Conservation (phyloP, 2,888 invertebrate species). For the Epinotia bilunana region DNA sequence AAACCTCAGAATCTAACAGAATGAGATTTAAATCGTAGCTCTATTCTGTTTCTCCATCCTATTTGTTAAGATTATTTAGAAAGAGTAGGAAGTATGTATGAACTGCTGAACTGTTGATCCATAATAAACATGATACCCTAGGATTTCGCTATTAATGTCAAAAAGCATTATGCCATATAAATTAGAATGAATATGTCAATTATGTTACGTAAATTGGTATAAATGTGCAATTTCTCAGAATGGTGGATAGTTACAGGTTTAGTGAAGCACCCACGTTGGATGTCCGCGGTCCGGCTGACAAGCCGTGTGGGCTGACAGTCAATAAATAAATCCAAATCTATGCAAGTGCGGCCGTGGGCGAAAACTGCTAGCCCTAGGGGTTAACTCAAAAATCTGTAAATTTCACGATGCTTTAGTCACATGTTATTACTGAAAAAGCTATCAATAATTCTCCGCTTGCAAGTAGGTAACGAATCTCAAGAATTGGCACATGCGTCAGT, state of each 20-base stretch:
- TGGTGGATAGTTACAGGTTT: constrained; percentile 24
- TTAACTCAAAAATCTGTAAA: constrained; percentile 9
- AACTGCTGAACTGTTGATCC: neutral
- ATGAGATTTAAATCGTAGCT: too few relatives aligned
- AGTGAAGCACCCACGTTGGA: constrained; percentile 24
- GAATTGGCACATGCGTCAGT: neutral
- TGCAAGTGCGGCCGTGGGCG: constrained; percentile 35
- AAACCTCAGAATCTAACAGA: too few relatives aligned
- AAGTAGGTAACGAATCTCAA: neutral
- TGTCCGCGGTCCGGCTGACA: constrained; percentile 2
- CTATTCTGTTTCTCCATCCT: too few relatives aligned
- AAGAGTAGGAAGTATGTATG: neutral
- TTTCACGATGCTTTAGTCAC: neutral
- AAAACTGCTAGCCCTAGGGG: constrained; percentile 15
- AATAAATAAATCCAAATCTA: constrained; percentile 31
- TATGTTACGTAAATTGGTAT: constrained; percentile 27
- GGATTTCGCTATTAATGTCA: constrained; percentile 20
- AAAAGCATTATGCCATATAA: constrained; percentile 17
- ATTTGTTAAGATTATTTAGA: neutral
- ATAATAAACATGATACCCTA: neutral
- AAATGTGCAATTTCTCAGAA: constrained; percentile 23
- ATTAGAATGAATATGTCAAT: constrained; percentile 30
- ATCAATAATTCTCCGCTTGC: too few relatives aligned
- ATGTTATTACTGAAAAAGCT: too few relatives aligned
- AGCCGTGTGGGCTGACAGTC: constrained; percentile 10